phyloP scores from a whole-genome alignment of 2,888 invertebrate species.

The Ornithoptera priamus region DNA sequence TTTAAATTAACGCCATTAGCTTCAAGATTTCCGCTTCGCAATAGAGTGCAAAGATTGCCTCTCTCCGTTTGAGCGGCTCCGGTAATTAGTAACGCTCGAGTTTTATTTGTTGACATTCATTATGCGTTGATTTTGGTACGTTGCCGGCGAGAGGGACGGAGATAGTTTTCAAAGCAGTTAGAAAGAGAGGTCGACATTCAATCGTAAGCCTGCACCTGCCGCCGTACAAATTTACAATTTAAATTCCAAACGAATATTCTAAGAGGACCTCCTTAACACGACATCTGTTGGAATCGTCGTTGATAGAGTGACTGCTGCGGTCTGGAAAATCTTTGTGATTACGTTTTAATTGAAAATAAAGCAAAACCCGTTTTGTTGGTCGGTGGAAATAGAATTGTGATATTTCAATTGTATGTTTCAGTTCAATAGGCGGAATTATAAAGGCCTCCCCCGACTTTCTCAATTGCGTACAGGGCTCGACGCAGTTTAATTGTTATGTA shows the following conservation, averaged over 20 bases:
- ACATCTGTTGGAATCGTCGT: slow-evolving; percentile 79
- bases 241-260: slow-evolving; percentile 77
- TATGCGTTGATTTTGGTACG: slow-evolving; percentile 72
- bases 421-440: slow-evolving; percentile 4
- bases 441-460: background rate
- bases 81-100: slow-evolving; percentile 80
- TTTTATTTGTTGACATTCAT: slow-evolving; percentile 81
- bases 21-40: slow-evolving; percentile 73
- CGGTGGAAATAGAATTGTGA: slow-evolving; percentile 30
- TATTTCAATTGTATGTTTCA: slow-evolving; percentile 29
- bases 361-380: slow-evolving; percentile 61
- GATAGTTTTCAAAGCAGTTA: slow-evolving; percentile 46
- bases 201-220: slow-evolving; percentile 75
- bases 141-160: slow-evolving; percentile 51
- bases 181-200: slow-evolving; percentile 59
- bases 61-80: slow-evolving; percentile 68
- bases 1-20: slow-evolving; percentile 80
- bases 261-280: slow-evolving; percentile 80
- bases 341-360: slow-evolving; percentile 76
- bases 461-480: too few species aligned
- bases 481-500: too few species aligned
- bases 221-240: slow-evolving; percentile 79
- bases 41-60: slow-evolving; percentile 78
- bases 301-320: slow-evolving; percentile 74
- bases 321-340: slow-evolving; percentile 70